Percentiles rank a stretch among this genome's conserved stretches.
phyloP scores from a whole-genome alignment of 1,140 invertebrate genomes.

The Meloidogyne chitwoodi region DNA sequence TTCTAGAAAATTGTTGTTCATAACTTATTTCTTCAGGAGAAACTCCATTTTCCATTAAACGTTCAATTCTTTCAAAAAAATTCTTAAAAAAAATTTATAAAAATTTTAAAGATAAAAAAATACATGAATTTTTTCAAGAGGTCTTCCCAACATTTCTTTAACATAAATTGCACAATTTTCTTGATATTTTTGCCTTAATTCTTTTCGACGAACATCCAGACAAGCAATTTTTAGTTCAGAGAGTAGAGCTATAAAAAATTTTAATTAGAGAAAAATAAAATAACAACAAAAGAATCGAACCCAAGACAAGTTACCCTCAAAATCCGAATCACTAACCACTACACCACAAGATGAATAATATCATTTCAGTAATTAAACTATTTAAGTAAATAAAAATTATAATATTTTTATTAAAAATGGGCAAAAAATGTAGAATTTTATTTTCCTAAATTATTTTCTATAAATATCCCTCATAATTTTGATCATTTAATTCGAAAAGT shows the following conservation, averaged over 20 bases:
- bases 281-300: background rate
- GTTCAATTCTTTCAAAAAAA: slow-evolving; percentile 85
- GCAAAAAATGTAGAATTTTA: too few relatives aligned
- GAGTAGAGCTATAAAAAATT: slow-evolving; percentile 67
- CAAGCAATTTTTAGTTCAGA: slow-evolving; percentile 84
- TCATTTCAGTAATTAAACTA: too few relatives aligned
- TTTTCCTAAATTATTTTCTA: too few relatives aligned
- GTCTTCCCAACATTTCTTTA: slow-evolving; percentile 85
- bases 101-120: slow-evolving; percentile 43
- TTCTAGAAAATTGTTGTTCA: slow-evolving; percentile 93
- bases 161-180: slow-evolving; percentile 86
- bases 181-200: slow-evolving; percentile 83
- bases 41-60: slow-evolving; percentile 81
- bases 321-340: background rate
- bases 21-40: slow-evolving; percentile 95
- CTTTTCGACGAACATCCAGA: slow-evolving; percentile 80
- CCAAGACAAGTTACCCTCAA: background rate
- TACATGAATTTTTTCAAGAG: slow-evolving; percentile 89
- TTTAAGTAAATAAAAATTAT: too few relatives aligned
- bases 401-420: too few relatives aligned
- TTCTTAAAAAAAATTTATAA: slow-evolving; percentile 35
- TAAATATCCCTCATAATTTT: background rate
- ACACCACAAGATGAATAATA: background rate
- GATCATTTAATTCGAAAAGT: background rate
- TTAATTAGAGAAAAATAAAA: background rate